Conservation (phyloP, 2,113 vertebrate genomes). For the Mastomys coucha region DNA sequence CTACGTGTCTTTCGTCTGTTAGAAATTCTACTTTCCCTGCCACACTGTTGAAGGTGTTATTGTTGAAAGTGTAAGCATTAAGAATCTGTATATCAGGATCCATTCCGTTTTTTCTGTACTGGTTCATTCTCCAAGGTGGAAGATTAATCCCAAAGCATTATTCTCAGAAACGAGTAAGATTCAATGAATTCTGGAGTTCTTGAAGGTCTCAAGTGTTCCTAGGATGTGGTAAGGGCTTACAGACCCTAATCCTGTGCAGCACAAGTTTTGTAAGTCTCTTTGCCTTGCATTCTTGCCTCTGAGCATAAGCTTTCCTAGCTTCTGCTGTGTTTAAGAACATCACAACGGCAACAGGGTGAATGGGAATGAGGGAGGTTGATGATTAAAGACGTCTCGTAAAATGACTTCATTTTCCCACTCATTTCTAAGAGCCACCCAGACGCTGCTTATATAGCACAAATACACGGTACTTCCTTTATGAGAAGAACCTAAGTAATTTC, state of each 20-base stretch:
- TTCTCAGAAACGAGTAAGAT: conserved; percentile 1
- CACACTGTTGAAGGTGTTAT: neutral
- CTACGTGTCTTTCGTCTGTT: neutral
- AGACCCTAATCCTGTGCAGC: neutral
- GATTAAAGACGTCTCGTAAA: neutral
- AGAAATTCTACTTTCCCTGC: conserved; percentile 7
- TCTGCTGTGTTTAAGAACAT: neutral
- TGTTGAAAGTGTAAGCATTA: neutral
- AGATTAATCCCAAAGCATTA: conserved; percentile 8
- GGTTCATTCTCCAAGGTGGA: conserved; percentile 25
- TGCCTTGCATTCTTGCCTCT: conserved; percentile 30
- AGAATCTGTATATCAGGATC: neutral
- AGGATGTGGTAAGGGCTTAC: neutral
- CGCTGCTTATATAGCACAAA: neutral
- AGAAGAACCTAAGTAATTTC: conserved; percentile 18
- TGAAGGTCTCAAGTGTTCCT: neutral
- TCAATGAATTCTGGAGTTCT: conserved; percentile 25
- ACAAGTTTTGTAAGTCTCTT: neutral
- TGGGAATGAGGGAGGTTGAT: neutral
- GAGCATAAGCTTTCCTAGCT: neutral
- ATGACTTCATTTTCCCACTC: neutral
- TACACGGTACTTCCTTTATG: neutral
- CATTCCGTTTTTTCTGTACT: neutral
- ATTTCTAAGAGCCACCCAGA: neutral
- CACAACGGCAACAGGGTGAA: neutral